Percentiles rank a stretch among this genome's conserved stretches.
phyloP scores from a whole-genome alignment of 2,888 invertebrate genomes.

The Myopa testacea region DNA sequence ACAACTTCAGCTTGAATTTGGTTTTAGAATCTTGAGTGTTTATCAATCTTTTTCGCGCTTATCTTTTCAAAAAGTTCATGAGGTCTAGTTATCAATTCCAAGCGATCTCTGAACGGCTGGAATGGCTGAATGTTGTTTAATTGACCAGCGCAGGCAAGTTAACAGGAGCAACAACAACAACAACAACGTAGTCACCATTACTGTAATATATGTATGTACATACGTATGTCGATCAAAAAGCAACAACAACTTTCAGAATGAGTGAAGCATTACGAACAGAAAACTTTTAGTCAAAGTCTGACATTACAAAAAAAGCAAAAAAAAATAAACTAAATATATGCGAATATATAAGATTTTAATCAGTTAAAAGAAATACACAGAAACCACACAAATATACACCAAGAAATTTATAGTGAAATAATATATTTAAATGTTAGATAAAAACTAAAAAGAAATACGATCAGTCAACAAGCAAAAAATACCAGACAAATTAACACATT shows the following conservation, averaged over 20 bases:
- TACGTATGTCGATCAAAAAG: slow-evolving; percentile 10
- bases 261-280: neutral
- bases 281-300: no score
- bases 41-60: slow-evolving; percentile 62
- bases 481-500: no score
- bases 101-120: slow-evolving; percentile 54
- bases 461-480: no score
- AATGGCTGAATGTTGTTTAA: slow-evolving; percentile 33
- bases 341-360: no score
- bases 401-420: no score
- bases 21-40: slow-evolving; percentile 52
- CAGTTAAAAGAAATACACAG: no score
- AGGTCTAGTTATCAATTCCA: slow-evolving; percentile 63
- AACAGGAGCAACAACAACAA: slow-evolving; percentile 2
- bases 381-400: no score
- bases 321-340: neutral
- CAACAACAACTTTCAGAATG: neutral
- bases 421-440: no score
- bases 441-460: no score
- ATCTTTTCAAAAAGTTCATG: slow-evolving; percentile 63
- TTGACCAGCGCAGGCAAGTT: slow-evolving; percentile 24
- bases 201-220: neutral
- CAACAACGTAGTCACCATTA: slow-evolving; percentile 13
- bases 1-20: slow-evolving; percentile 38
- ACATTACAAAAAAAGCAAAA: neutral